Base-by-base conservation (phyloP, 2,797 vertebrate species). In the Pampus argenteus region DNA sequence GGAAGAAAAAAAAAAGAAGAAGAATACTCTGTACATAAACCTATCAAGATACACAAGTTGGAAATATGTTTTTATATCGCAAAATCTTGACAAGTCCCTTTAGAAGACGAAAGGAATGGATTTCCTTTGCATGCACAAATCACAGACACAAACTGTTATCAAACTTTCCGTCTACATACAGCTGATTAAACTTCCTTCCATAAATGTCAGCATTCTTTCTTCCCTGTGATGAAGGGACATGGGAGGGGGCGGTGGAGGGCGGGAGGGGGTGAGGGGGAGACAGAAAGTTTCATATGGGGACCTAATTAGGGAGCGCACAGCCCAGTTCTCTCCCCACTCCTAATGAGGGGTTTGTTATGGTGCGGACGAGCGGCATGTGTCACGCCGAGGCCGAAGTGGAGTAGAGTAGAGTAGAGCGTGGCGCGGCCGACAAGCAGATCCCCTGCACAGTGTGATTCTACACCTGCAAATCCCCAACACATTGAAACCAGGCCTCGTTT, bases 291-390 rank as follows among this genome's bases (percentile, higher is more conserved):
- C 82, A 91, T 83, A 91, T 82, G 83, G 86, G 89, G 87, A 88
- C 88, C 91, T 95, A 94, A 95, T 94, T 93, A 94, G 87, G 83
- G 64, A 81, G 88, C 80, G 44, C 79, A 57, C 83, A 85, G 89
- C 82, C 86, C 80, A 60, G 76, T 77, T 89, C 87, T 86, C 87
- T 82, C 86, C 80, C 85, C 61, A 59, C 63, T 80, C 79, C 87
- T 95, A 95, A 95, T 94, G 94, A 95, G 92, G 90, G 86, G 85
- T 92, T 91, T 91, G 89, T 92, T 89, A 89, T 87, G 57, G 83
- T 49, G 66, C 74, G 58, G 66, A 63, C 66, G 82, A 84, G 79
- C 74, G 55, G 83, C 62, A 67, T 66, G 84, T 88, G 88, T 91
- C 92, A 88, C 75, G 36, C 75, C 20, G 74, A 83, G 87, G 86